Evolutionary conservation across 2,888 invertebrate species (phyloP).

Genomic region (Drymonia ruficornis): DNA sequence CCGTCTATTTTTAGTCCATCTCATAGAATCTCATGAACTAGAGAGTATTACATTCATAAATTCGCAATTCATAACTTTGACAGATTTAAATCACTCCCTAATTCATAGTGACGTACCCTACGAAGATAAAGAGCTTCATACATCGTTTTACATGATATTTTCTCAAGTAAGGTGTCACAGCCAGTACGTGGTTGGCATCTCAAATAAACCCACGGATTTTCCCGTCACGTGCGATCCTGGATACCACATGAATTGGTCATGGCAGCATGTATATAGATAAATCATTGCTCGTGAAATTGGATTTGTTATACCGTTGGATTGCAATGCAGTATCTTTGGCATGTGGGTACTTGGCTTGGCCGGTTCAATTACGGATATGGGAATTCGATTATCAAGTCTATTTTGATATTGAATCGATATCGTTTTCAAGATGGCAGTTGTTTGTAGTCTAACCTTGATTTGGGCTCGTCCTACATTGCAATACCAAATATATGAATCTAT

Average conservation of each 20-base stretch:
- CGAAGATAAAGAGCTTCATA: conserved; percentile 16
- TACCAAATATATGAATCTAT: not conserved
- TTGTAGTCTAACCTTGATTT: conserved; percentile 5
- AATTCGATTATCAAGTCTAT: conserved; percentile 7
- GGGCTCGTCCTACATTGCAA: not conserved
- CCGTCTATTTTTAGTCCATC: not conserved
- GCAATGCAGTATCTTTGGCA: conserved; percentile 2
- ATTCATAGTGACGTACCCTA: not conserved
- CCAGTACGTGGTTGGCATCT: conserved; percentile 46
- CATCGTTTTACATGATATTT: conserved; percentile 37
- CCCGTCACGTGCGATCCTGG: conserved; percentile 34
- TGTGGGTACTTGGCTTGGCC: conserved; percentile 4
- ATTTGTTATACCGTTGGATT: conserved; percentile 17
- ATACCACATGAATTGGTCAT: conserved; percentile 40
- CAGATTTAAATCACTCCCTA: conserved; percentile 13
- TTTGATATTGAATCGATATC: conserved; percentile 6
- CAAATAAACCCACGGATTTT: conserved; percentile 28
- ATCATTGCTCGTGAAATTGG: conserved; percentile 37
- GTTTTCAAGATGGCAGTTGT: conserved; percentile 6
- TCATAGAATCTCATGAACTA: not conserved
- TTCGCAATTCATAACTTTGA: not conserved
- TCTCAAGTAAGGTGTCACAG: conserved; percentile 49
- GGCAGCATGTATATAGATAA: conserved; percentile 43
- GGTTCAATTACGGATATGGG: conserved; percentile 7
- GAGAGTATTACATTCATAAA: not conserved